Percentiles rank a stretch among this genome's conserved stretches.
These are phyloP conservation scores for Drosophila aldrichi DNA, from an alignment of 2,888 invertebrate genomes.

Conservation along the genomic window DNA sequence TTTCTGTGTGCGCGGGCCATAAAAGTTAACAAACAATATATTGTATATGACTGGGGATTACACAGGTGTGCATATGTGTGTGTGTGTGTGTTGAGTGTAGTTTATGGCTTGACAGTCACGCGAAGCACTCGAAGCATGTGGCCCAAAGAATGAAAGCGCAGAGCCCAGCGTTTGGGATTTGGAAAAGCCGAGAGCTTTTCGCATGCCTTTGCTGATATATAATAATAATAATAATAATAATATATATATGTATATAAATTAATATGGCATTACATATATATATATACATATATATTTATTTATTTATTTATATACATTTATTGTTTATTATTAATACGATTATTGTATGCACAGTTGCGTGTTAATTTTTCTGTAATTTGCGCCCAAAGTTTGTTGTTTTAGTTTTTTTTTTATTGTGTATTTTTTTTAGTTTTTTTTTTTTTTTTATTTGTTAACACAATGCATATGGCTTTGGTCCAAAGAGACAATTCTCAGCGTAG, in stretches of 20 bases:
- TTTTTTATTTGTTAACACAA: conserved; percentile 50
- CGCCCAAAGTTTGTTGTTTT: conserved; percentile 41
- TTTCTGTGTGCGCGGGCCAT: conserved; percentile 28
- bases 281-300: conserved; percentile 6
- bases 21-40: conserved; percentile 11
- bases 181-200: conserved; percentile 34
- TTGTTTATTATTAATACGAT: conserved; percentile 70
- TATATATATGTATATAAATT: neutral
- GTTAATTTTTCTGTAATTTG: conserved; percentile 76
- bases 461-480: conserved; percentile 55
- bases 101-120: conserved; percentile 55
- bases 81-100: conserved; percentile 8
- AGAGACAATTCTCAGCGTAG: conserved; percentile 43
- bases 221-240: neutral
- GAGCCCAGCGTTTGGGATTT: conserved; percentile 17
- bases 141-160: conserved; percentile 31
- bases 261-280: neutral
- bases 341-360: conserved; percentile 80
- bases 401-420: conserved; percentile 22
- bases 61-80: conserved; percentile 1
- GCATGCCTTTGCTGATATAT: conserved; percentile 24
- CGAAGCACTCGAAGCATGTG: conserved; percentile 45
- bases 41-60: conserved; percentile 41
- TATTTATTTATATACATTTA: conserved; percentile 2
- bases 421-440: conserved; percentile 27